Evolutionary conservation across 2,113 vertebrate genomes (phyloP).

Genomic region (Callorhinus ursinus): DNA sequence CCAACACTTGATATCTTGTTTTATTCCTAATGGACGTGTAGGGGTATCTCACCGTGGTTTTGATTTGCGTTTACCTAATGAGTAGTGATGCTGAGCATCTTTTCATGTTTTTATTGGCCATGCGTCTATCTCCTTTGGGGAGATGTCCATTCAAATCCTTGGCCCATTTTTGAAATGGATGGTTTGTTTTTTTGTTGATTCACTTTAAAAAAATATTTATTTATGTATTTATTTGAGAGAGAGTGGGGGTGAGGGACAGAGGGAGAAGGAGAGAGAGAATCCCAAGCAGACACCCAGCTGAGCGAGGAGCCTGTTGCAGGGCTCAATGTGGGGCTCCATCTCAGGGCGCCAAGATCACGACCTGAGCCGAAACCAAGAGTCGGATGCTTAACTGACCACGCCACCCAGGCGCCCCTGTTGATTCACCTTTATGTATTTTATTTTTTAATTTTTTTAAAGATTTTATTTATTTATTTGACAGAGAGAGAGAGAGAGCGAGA

Average conservation of each 20-base stretch:
- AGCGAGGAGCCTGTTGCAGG: not conserved
- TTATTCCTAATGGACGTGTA: not conserved
- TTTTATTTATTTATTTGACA: no score
- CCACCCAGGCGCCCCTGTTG: not conserved
- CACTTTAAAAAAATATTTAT: not conserved
- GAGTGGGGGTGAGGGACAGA: not conserved
- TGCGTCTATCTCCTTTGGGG: not conserved
- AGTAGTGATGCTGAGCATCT: not conserved
- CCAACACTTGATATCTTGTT: not conserved
- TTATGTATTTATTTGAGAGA: not conserved
- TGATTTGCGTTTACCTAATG: not conserved
- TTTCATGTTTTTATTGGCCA: not conserved
- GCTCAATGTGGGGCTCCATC: not conserved
- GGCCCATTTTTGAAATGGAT: not conserved
- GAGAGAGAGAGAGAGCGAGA: no score
- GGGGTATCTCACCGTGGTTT: not conserved
- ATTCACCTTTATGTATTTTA: not conserved
- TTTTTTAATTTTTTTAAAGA: no score
- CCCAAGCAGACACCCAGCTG: not conserved
- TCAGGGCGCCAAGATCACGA: not conserved
- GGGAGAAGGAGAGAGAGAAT: not conserved
- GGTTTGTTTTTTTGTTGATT: not conserved
- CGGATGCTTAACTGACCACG: not conserved
- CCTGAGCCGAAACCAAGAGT: not conserved
- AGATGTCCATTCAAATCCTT: not conserved